phyloP scores from a whole-genome alignment of 2,888 invertebrate species.

The Eupelmus urozonus region DNA sequence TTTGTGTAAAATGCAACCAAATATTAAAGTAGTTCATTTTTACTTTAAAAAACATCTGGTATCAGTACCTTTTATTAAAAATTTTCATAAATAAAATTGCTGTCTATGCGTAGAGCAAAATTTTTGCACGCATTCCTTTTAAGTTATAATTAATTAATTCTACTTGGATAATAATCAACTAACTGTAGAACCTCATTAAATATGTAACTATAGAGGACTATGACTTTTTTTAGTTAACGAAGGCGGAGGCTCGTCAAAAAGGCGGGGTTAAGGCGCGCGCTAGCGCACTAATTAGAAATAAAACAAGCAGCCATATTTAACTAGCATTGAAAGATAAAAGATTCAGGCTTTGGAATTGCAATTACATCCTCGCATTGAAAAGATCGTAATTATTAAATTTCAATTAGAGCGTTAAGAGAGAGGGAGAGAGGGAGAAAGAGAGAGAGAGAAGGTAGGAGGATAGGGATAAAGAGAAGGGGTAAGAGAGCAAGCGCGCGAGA shows the following conservation, averaged over 20 bases:
- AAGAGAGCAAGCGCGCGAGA: background rate
- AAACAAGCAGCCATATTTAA: background rate
- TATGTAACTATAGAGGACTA: too few relatives aligned
- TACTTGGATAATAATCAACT: too few relatives aligned
- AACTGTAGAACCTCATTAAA: too few relatives aligned
- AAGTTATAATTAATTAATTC: too few relatives aligned
- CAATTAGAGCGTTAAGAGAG: background rate
- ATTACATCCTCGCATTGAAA: slow-evolving; percentile 1
- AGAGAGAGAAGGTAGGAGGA: background rate
- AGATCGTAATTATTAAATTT: slow-evolving; percentile 27
- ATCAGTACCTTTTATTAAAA: too few relatives aligned
- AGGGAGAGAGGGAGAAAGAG: background rate
- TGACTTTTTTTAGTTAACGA: background rate
- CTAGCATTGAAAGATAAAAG: background rate
- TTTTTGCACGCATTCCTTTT: too few relatives aligned
- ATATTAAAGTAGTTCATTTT: too few relatives aligned
- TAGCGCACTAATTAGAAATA: slow-evolving; percentile 11
- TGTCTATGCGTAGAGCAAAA: too few relatives aligned
- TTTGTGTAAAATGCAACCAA: too few relatives aligned
- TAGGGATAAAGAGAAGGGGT: background rate
- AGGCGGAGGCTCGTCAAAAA: background rate
- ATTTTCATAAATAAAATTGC: too few relatives aligned
- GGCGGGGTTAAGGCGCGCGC: background rate
- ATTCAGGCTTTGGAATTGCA: background rate
- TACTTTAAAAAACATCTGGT: too few relatives aligned